Evolutionary conservation across 2,113 vertebrate species (phyloP).

Genomic region (Nibea coibor): DNA sequence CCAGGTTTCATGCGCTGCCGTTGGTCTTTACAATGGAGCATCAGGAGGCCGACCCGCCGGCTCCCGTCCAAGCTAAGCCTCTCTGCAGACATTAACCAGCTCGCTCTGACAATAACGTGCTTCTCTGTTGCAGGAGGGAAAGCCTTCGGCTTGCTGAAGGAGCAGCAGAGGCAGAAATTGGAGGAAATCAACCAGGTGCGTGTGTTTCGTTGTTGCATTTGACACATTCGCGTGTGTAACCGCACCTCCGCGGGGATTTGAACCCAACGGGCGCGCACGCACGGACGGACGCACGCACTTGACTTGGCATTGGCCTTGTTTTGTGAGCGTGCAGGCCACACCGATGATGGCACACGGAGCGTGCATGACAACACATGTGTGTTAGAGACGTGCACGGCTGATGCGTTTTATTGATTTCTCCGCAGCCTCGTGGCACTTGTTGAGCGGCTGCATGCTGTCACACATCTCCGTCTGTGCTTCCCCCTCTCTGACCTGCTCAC

Average conservation of each 20-base stretch:
- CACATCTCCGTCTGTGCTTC: neutral
- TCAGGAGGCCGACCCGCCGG: slow-evolving; percentile 55
- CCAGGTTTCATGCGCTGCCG: neutral
- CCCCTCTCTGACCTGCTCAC: neutral
- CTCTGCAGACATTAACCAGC: neutral
- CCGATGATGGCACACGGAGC: neutral
- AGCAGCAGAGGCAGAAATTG: slow-evolving; percentile 87
- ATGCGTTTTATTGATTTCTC: slow-evolving; percentile 45
- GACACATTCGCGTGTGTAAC: slow-evolving; percentile 5
- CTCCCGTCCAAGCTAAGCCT: slow-evolving; percentile 9
- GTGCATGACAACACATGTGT: neutral
- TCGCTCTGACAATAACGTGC: slow-evolving; percentile 9
- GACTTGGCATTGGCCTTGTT: slow-evolving; percentile 66
- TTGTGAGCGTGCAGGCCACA: neutral
- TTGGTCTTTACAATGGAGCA: slow-evolving; percentile 65
- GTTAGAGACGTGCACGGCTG: neutral
- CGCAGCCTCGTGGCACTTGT: slow-evolving; percentile 61
- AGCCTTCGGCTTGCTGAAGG: slow-evolving; percentile 88
- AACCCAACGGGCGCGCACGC: neutral
- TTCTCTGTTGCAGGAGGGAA: slow-evolving; percentile 87
- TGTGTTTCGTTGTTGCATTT: neutral
- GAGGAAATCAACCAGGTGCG: slow-evolving; percentile 93
- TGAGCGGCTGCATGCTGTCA: slow-evolving; percentile 51
- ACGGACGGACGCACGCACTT: slow-evolving; percentile 26
- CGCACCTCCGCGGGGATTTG: slow-evolving; percentile 29